Evolutionary conservation across 2,888 invertebrate species (phyloP), one percentile per base, ranked within the genome.

Genomic region (Calameuta filiformis): DNA sequence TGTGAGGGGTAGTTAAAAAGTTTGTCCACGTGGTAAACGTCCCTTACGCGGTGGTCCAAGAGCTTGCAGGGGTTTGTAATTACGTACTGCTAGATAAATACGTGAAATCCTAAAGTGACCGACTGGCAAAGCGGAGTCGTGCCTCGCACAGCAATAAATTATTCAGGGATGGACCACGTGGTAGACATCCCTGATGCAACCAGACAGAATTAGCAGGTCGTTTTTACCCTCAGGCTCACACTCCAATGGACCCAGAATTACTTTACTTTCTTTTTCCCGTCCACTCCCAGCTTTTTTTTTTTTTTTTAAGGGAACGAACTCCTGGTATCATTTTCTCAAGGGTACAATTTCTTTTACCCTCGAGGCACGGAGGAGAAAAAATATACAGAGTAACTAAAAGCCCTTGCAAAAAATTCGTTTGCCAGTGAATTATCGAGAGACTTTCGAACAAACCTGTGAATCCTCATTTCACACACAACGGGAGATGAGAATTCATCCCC

Each of bases 61-160:
- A 30, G 71, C 12, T 71, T 12, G 12, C n/a, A 12, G 74, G 3
- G 9, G 30, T 74, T 74, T 74, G 74, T 34, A 69, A 69, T 37
- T 76, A 34, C 76, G 73, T n/a, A 35, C 30, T 73, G 74, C 76
- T 75, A 75, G 75, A 77, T 79, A 83, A 79, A 76, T 78, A 74
- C 75, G 31, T 73, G 74, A 35, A 37, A 37, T 37, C 74, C 37
- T 34, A 35, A 11, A 56, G 12, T 74, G 35, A 34, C 35, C 74
- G n/a, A 12, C 12, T 35, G n/a, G 34, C 35, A 33, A 30, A 30
- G 33, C 37, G 12, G 30, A 2, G 37, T 35, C 74, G 34, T 35
- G 74, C 74, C 74, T 35, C 30, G 74, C 76, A 74, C 73, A 79
- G 74, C 77, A 75, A 81, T 83, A 79, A 80, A 82, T 84, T 83